phyloP scores from a whole-genome alignment of 2,888 invertebrate species.

The Tridacna crocea region DNA sequence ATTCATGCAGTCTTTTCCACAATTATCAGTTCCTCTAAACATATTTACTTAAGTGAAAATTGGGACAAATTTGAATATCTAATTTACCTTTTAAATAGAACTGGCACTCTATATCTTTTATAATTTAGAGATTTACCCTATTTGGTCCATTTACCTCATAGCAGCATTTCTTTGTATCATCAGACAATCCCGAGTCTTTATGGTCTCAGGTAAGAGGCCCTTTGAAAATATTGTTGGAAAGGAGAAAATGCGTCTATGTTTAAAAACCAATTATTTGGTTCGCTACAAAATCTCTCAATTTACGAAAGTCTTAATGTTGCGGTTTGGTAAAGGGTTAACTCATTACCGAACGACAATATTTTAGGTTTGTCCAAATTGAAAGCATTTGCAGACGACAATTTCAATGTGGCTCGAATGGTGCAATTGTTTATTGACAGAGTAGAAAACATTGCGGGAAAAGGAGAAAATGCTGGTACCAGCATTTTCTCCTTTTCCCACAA shows the following conservation, averaged over 20 bases:
- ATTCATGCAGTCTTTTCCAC: slow-evolving; percentile 1
- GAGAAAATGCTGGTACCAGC: no score
- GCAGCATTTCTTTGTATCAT: not conserved
- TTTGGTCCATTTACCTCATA: not conserved
- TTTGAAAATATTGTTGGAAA: not conserved
- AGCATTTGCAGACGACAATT: no score
- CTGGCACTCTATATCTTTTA: not conserved
- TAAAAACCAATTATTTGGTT: no score
- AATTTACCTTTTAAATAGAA: slow-evolving; percentile 5
- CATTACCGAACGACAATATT: no score
- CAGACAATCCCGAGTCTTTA: not conserved
- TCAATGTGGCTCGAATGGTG: no score
- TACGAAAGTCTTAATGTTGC: no score
- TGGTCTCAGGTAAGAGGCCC: not conserved
- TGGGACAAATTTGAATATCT: slow-evolving; percentile 7
- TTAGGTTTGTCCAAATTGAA: no score
- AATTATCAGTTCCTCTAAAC: not conserved
- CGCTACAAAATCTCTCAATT: no score
- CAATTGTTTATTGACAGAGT: no score
- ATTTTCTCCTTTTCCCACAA: no score
- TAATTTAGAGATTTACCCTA: not conserved
- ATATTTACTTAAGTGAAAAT: slow-evolving; percentile 27
- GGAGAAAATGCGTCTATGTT: not conserved
- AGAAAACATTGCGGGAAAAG: no score
- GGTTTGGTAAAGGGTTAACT: no score